Evolutionary conservation across 2,113 vertebrate species (phyloP), one percentile per base, ranked within the genome.

Genomic region (Panthera uncia): DNA sequence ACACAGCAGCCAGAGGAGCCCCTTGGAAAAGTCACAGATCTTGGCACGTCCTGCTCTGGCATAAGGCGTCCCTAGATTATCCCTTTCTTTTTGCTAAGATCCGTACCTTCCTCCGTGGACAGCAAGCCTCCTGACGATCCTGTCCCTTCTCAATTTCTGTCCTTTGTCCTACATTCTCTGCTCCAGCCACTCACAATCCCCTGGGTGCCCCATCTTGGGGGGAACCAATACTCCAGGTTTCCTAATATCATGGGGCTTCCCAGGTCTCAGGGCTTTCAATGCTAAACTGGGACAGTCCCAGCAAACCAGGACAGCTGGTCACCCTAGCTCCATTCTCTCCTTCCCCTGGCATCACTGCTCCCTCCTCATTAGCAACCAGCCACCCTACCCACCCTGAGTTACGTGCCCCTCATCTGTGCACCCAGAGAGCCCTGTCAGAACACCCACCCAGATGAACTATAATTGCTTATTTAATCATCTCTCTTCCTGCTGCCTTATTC

Each of bases 101-200:
- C 57, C 0, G 1, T 5, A 57, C 19, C 68, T 68, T 25, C 10
- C 9, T n/a, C 38, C 27, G 0, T 0, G 7, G 13, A 33, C 27
- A 11, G 33, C 50, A 61, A 89, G 90, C 8, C 55, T 36, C 14
- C 15, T 4, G 25, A 16, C 1, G 10, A 41, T 15, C 33, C 41
- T 7, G 9, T n/a, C 41, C 48, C 68, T 41, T 68, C 68, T 89
- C 63, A 14, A 12, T 48, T 15, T 8, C 45, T 7, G 5, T 8
- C 0, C 33, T 55, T 29, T 27, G 4, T 7, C 31, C 63, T 38
- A 4, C 6, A 5, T 3, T 25, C n/a, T 55, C 80, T 78, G n/a
- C 16, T 68, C 29, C 7, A 73, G 73, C n/a, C 86, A 36, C 69
- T n/a, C 13, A 80, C 6, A 4, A 41, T 29, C 5, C 38, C 33